Evolutionary conservation across 2,888 invertebrate species (phyloP).

Genomic region (Pollenia angustigena): DNA sequence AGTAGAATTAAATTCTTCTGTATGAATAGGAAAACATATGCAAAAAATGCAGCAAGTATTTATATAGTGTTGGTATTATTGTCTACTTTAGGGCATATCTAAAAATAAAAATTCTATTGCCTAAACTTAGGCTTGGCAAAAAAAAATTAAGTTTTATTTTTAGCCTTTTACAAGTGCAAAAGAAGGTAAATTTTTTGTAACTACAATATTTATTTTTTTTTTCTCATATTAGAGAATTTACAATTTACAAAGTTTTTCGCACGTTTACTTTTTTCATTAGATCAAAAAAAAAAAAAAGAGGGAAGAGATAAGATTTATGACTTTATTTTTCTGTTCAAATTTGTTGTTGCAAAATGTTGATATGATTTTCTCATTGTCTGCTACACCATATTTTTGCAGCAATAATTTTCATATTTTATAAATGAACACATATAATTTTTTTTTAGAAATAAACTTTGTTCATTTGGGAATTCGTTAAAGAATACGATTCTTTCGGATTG

Average conservation of each 20-base stretch:
- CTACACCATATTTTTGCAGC: neutral
- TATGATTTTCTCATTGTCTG: constrained; percentile 10
- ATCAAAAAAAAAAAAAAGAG: neutral
- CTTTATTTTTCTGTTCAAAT: constrained; percentile 40
- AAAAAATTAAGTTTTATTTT: too few relatives aligned
- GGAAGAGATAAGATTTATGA: constrained; percentile 59
- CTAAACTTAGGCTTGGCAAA: too few relatives aligned
- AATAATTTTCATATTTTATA: constrained; percentile 32
- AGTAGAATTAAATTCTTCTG: too few relatives aligned
- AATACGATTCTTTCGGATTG: neutral
- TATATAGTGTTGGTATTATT: too few relatives aligned
- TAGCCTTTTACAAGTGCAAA: too few relatives aligned
- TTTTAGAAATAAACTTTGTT: constrained; percentile 45
- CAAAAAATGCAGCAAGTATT: too few relatives aligned
- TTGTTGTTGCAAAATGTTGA: constrained; percentile 37
- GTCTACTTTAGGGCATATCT: too few relatives aligned
- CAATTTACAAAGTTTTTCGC: constrained; percentile 51
- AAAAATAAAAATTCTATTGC: too few relatives aligned
- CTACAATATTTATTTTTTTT: too few relatives aligned
- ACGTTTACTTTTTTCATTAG: constrained; percentile 39
- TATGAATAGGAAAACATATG: too few relatives aligned
- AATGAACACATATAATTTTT: constrained; percentile 29
- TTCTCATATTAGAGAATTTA: too few relatives aligned
- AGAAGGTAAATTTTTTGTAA: too few relatives aligned
- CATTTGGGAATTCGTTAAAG: constrained; percentile 46